A percentile compares a stretch with the other conserved stretches of the same genome.
Evolutionary conservation across 2,888 invertebrate genomes (phyloP).

Genomic region (Eulithis prunata): DNA sequence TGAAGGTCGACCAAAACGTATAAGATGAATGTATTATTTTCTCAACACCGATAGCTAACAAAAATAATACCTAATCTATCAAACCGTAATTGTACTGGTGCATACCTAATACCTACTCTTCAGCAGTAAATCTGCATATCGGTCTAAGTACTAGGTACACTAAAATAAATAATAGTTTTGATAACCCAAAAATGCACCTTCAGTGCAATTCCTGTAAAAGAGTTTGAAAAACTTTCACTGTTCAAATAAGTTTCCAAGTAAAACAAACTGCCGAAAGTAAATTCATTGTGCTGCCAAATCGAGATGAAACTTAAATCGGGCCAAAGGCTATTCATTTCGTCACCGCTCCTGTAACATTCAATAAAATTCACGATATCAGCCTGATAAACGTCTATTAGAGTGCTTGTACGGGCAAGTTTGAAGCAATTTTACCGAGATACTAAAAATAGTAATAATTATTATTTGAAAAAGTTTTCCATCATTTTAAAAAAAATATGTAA

Average conservation of each 20-base stretch:
- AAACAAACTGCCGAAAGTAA: slow-evolving; percentile 9
- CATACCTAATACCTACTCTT: too few species aligned
- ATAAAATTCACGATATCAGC: slow-evolving; percentile 21
- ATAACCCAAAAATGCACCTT: neutral
- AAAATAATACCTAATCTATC: too few species aligned
- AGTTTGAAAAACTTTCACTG: slow-evolving; percentile 13
- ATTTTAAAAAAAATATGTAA: too few species aligned
- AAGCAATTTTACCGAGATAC: neutral
- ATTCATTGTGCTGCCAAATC: slow-evolving; percentile 13
- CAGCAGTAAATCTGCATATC: too few species aligned
- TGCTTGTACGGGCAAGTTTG: neutral
- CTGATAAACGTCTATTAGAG: slow-evolving; percentile 42
- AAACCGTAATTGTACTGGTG: too few species aligned
- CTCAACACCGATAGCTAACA: too few species aligned
- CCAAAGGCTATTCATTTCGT: slow-evolving; percentile 9
- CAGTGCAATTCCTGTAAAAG: neutral
- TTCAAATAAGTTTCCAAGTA: slow-evolving; percentile 5
- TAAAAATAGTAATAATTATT: too few species aligned
- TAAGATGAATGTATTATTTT: too few species aligned
- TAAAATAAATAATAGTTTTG: too few species aligned
- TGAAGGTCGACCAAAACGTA: too few species aligned
- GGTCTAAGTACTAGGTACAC: too few species aligned
- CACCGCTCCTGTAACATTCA: slow-evolving; percentile 3
- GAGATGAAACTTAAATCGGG: slow-evolving; percentile 8
- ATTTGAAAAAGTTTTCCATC: too few species aligned